Conservation (phyloP, 2,113 vertebrate species). For the Protobothrops flavoviridis region DNA sequence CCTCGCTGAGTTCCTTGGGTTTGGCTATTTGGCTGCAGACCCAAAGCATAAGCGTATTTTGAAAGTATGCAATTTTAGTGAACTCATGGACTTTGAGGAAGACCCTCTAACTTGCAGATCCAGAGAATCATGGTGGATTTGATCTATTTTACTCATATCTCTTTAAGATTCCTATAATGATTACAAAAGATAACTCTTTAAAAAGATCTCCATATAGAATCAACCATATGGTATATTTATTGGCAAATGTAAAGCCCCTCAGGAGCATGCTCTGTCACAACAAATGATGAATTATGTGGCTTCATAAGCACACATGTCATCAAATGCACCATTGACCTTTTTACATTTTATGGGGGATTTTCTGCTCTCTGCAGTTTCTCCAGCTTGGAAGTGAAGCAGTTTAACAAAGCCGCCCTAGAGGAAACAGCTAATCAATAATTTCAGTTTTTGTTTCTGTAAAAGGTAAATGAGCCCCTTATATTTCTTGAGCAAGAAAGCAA, state of each 20-base stretch:
- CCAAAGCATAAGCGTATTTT: conserved; percentile 44
- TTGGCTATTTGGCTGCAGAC: conserved; percentile 45
- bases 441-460: conserved; percentile 65
- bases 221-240: conserved; percentile 66
- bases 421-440: conserved; percentile 69
- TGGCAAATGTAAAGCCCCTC: conserved; percentile 60
- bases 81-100: conserved; percentile 56
- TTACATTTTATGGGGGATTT: conserved; percentile 66
- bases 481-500: conserved; percentile 45
- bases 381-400: conserved; percentile 57
- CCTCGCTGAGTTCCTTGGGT: not conserved
- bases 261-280: conserved; percentile 59
- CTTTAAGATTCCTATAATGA: conserved; percentile 61
- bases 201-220: conserved; percentile 57
- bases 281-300: conserved; percentile 70
- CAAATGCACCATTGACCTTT: conserved; percentile 66
- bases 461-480: conserved; percentile 55
- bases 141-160: conserved; percentile 58
- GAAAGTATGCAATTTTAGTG: conserved; percentile 48
- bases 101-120: conserved; percentile 56
- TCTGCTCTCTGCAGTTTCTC: conserved; percentile 58
- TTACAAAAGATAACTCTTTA: conserved; percentile 55
- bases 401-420: conserved; percentile 49
- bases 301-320: conserved; percentile 64
- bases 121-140: conserved; percentile 60